A percentile compares a stretch with the other conserved stretches of the same genome.
Evolutionary conservation across 2,797 vertebrate genomes (phyloP).

Genomic region (Lepilemur septentrionalis): DNA sequence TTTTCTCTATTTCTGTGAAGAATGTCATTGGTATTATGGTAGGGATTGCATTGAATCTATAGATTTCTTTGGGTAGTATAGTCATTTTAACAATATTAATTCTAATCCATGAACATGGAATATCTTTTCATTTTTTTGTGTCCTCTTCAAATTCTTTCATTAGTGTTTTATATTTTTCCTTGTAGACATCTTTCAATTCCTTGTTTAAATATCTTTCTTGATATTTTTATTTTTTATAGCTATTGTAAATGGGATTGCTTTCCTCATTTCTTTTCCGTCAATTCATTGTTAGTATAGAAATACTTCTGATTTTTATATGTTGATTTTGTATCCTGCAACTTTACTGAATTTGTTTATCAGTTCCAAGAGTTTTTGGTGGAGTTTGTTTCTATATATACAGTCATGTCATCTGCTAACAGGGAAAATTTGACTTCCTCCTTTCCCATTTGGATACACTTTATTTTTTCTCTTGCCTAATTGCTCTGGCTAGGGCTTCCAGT

Average conservation of each 20-base stretch:
- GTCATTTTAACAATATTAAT: no score
- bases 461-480: not conserved
- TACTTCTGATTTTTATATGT: not conserved
- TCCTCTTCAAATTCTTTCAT: no score
- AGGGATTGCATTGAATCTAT: no score
- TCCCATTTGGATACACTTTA: not conserved
- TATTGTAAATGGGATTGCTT: not conserved
- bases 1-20: no score
- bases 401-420: not conserved
- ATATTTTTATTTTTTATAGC: no score
- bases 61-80: no score
- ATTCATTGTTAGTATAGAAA: not conserved
- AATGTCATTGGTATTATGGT: no score
- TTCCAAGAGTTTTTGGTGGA: not conserved
- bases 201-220: no score
- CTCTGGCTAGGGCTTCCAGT: not conserved
- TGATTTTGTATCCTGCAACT: not conserved
- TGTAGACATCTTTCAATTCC: no score
- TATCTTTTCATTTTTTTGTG: no score
- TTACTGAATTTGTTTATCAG: not conserved
- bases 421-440: not conserved
- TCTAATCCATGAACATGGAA: no score
- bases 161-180: no score
- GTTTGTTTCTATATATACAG: not conserved
- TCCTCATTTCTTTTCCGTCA: not conserved